These are phyloP conservation scores for Gymnoscopelus braueri DNA, from an alignment of 2,797 vertebrate species.

Conservation along the genomic window DNA sequence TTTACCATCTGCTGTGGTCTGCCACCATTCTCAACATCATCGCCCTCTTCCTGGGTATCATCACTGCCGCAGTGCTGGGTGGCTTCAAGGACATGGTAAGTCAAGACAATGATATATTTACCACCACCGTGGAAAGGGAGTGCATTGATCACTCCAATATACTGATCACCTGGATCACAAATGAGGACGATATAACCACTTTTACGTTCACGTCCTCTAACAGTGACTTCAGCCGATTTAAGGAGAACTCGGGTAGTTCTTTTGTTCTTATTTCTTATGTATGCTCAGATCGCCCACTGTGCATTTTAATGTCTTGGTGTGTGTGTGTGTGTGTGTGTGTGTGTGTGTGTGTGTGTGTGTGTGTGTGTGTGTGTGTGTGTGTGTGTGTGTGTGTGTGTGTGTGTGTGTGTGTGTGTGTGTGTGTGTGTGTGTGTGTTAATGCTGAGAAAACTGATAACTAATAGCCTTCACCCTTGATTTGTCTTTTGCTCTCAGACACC, in stretches of 20 bases:
- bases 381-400: constrained; percentile 1
- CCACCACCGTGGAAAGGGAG: neutral
- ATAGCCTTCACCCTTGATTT: neutral
- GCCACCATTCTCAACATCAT: constrained; percentile 96
- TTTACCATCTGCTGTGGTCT: constrained; percentile 96
- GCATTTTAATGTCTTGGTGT: constrained; percentile 4
- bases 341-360: constrained; percentile 3
- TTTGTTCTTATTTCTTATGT: no score
- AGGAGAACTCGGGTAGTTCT: no score
- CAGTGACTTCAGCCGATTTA: no score
- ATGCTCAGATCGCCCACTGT: no score
- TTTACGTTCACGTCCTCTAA: neutral
- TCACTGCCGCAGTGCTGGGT: constrained; percentile 94
- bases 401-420: neutral
- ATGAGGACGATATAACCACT: neutral
- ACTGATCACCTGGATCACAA: no score
- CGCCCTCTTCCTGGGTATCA: constrained; percentile 95
- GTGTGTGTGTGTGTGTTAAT: neutral
- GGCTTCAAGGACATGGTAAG: constrained; percentile 98
- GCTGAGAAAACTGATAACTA: neutral
- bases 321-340: constrained; percentile 1
- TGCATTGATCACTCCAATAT: no score
- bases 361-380: neutral
- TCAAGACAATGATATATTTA: neutral
- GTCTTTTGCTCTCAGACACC: constrained; percentile 82